These are phyloP conservation scores for Camponotus vicinus DNA, from an alignment of 1,140 invertebrate genomes.

Conservation along the genomic window DNA sequence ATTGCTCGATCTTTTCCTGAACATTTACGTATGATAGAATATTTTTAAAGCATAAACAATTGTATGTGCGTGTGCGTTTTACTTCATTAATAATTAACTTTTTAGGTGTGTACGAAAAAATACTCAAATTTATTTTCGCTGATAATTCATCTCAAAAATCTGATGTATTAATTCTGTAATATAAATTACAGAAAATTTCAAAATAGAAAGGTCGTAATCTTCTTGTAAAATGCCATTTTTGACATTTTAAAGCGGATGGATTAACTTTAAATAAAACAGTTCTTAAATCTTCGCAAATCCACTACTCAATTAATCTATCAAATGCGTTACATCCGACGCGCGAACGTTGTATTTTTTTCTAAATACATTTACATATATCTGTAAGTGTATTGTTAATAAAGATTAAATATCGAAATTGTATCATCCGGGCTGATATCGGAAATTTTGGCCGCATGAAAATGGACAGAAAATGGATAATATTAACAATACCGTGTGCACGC, in stretches of 20 bases:
- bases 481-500: conserved; percentile 13
- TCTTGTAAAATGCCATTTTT: neutral
- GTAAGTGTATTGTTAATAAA: conserved; percentile 4
- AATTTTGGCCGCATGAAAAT: conserved; percentile 53
- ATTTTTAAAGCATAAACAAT: neutral
- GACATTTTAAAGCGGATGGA: neutral
- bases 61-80: neutral
- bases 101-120: neutral
- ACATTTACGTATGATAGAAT: neutral
- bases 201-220: neutral
- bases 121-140: neutral
- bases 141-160: neutral
- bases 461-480: conserved; percentile 54
- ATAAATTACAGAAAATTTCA: conserved; percentile 1
- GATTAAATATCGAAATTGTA: conserved; percentile 57
- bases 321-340: conserved; percentile 15
- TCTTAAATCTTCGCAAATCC: conserved; percentile 43
- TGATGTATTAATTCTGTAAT: neutral
- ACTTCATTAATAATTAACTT: conserved; percentile 2
- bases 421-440: conserved; percentile 50
- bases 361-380: too few relatives aligned
- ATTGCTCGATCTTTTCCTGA: neutral
- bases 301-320: neutral
- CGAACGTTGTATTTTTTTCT: too few relatives aligned
- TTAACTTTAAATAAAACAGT: conserved; percentile 6